A percentile compares a stretch with the other conserved stretches of the same genome.
phyloP scores from a whole-genome alignment of 2,888 invertebrate genomes.

The Exocentrus adspersus region DNA sequence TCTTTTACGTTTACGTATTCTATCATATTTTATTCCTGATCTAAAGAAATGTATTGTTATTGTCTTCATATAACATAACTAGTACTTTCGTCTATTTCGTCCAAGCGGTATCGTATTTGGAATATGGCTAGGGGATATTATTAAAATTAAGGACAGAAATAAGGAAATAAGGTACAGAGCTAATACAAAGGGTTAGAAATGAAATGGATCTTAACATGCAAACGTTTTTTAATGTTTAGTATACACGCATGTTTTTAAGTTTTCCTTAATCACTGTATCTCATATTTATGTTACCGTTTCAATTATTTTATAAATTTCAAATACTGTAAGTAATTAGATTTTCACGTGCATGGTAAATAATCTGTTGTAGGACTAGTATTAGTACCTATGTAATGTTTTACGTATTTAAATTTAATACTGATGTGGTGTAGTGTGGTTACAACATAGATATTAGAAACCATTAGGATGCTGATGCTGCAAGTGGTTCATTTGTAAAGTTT shows the following conservation, averaged over 20 bases:
- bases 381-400: too few species aligned
- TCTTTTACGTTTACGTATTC: constrained; percentile 34
- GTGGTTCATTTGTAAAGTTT: too few species aligned
- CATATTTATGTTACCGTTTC: constrained; percentile 53
- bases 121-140: constrained; percentile 39
- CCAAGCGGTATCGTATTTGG: constrained; percentile 29
- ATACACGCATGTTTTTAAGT: constrained; percentile 62
- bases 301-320: constrained; percentile 53
- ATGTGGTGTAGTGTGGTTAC: too few species aligned
- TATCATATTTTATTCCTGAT: constrained; percentile 55
- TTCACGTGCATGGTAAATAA: constrained; percentile 44
- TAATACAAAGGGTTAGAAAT: constrained; percentile 49
- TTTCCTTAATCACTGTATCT: constrained; percentile 52
- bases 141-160: constrained; percentile 39
- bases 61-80: constrained; percentile 51
- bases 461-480: too few species aligned
- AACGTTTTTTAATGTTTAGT: constrained; percentile 60
- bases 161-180: constrained; percentile 41
- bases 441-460: too few species aligned
- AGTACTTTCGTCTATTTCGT: constrained; percentile 17
- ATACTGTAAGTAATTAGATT: constrained; percentile 51
- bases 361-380: too few species aligned
- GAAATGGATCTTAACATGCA: constrained; percentile 48
- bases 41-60: constrained; percentile 55
- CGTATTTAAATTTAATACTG: too few species aligned